phyloP scores from a whole-genome alignment of 1,140 invertebrate genomes.

The Phenacoccus solenopsis region DNA sequence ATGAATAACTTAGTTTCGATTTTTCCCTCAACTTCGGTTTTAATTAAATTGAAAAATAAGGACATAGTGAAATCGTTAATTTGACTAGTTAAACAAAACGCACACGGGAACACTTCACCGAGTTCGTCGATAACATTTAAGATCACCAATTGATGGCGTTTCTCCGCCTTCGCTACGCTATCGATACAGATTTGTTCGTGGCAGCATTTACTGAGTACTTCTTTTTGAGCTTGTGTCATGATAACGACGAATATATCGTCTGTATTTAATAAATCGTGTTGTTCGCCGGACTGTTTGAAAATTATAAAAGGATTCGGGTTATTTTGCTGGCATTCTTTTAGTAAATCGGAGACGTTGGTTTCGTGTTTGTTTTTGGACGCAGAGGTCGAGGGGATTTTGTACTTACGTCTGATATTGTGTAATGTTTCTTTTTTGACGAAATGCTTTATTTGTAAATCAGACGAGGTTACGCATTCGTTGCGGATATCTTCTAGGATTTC shows the following conservation, averaged over 20 bases:
- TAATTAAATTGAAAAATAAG: constrained; percentile 13
- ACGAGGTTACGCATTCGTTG: not conserved
- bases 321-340: not conserved
- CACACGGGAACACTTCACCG: constrained; percentile 20
- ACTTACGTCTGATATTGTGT: not conserved
- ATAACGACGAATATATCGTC: constrained; percentile 18
- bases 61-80: no score
- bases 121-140: constrained; percentile 20
- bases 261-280: not conserved
- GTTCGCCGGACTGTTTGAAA: constrained; percentile 19
- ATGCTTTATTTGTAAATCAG: not conserved
- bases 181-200: constrained; percentile 14
- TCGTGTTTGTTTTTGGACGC: constrained; percentile 3
- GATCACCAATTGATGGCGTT: constrained; percentile 12
- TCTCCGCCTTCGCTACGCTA: not conserved
- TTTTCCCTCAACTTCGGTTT: constrained; percentile 8
- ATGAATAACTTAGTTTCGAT: constrained; percentile 8
- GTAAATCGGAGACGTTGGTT: constrained; percentile 9
- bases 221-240: constrained; percentile 12
- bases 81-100: constrained; percentile 11
- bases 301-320: not conserved
- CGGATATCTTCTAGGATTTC: not conserved
- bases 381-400: not conserved
- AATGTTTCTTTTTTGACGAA: not conserved
- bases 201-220: constrained; percentile 2